Conservation (phyloP, 2,797 vertebrate genomes). For the Oceanodroma leucorhoa region DNA sequence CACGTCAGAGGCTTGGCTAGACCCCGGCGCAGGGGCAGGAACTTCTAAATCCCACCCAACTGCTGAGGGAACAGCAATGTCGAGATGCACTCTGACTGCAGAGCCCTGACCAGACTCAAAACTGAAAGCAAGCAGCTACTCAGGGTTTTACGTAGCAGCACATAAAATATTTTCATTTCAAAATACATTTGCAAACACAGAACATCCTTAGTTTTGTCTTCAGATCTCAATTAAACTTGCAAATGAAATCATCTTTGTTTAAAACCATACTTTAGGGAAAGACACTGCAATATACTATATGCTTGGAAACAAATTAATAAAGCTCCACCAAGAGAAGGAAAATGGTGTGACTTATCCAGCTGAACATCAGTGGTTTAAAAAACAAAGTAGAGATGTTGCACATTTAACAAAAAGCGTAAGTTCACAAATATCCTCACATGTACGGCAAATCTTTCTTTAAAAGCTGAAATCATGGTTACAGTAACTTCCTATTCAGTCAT, state of each 20-base stretch:
- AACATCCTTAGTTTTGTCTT: not conserved
- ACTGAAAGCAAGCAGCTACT: conserved; percentile 34
- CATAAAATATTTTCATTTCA: not conserved
- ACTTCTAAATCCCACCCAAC: not conserved
- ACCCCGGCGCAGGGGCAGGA: not conserved
- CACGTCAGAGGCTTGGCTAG: not conserved
- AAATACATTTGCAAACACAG: not conserved
- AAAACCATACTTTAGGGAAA: not conserved
- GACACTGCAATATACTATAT: not conserved
- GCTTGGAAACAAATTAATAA: not conserved
- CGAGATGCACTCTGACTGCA: not conserved
- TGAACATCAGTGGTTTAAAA: not conserved
- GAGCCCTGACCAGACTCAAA: not conserved
- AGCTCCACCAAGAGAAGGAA: not conserved
- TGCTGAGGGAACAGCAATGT: not conserved
- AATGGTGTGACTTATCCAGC: not conserved
- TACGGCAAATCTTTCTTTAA: conserved; percentile 62
- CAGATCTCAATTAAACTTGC: not conserved
- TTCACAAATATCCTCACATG: conserved; percentile 21
- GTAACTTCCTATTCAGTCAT: conserved; percentile 73
- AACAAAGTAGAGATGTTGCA: not conserved
- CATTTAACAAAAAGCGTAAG: conserved; percentile 12
- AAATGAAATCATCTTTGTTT: not conserved
- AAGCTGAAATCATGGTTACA: conserved; percentile 63
- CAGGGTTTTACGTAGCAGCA: not conserved